Evolutionary conservation across 2,113 vertebrate genomes (phyloP), one percentile per base, ranked within the genome.

Genomic region (Sorex fumeus): DNA sequence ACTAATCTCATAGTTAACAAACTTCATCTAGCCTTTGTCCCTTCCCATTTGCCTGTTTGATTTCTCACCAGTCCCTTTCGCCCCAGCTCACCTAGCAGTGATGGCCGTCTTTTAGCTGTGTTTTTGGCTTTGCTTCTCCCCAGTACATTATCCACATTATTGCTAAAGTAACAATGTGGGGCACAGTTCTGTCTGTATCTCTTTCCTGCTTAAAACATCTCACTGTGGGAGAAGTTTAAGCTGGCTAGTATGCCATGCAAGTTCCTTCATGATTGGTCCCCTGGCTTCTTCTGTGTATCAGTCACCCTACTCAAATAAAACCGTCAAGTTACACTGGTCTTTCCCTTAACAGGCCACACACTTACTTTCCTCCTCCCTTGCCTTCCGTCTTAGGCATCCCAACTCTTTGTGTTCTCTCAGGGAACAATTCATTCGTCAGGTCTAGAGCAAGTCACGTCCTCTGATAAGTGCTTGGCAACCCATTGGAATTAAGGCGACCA

Each of bases 151-250:
- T 81, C 43, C 60, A 27, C 2, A 1, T 27, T 8, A 88, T 50
- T 60, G 30, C 43, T 84, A 8, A 57, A 84, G 8, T 80, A 34
- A 43, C n/a, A 32, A 69, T 50, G 23, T 3, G 3, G 23, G 45
- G 19, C 30, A 84, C 34, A 66, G 69, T 30, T 50, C 36, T 71
- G 30, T 21, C 32, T 28, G 6, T n/a, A 21, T 87, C 45, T 75
- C 83, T 90, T 12, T 78, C 45, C 90, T 81, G 50, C 62, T 70
- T 71, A 21, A 64, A 84, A 53, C 43, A 87, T n/a, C 4, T 25
- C 47, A 64, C 0, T 30, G 25, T 3, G 77, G 8, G 50, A 57
- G 64, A 69, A 86, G 67, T 40, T 67, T 45, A 32, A 77, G 47
- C 25, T 43, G 79, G 50, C 3, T 50, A 64, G 12, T 21, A 67